Conservation (phyloP, 2,797 vertebrate genomes). For the Malacoraja senta region DNA sequence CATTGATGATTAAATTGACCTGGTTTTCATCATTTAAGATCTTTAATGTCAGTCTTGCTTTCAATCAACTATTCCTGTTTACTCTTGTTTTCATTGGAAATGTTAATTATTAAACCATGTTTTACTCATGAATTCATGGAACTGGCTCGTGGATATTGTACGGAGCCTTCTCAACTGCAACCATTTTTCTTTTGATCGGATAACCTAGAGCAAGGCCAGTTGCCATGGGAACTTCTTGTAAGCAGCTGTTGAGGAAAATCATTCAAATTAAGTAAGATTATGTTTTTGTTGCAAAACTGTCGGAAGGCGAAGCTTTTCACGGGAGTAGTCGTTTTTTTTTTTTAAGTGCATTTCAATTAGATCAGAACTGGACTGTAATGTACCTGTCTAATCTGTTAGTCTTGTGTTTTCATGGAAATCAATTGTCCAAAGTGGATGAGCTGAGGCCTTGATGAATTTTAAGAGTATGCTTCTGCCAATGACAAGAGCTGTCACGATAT, state of each 20-base stretch:
- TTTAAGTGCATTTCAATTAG: background rate
- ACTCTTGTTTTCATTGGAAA: background rate
- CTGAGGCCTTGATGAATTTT: background rate
- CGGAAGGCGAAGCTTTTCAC: background rate
- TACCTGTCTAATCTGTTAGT: background rate
- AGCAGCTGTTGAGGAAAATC: background rate
- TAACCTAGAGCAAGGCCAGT: background rate
- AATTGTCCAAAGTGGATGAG: background rate
- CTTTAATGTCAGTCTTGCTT: background rate
- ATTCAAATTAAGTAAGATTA: slow-evolving; percentile 15
- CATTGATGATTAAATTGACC: background rate
- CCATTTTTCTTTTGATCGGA: background rate
- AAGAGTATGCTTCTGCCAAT: background rate
- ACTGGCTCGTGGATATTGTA: background rate
- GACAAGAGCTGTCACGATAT: background rate
- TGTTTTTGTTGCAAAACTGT: background rate
- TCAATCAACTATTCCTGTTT: background rate
- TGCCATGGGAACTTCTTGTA: background rate
- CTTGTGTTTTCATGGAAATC: background rate
- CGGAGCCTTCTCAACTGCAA: background rate
- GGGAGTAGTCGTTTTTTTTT: no score
- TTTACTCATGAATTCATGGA: background rate
- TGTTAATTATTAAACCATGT: background rate
- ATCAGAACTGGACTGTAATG: background rate
- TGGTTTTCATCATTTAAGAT: background rate